Conservation (phyloP, 2,113 vertebrate genomes). For the Tupaia chinensis region DNA sequence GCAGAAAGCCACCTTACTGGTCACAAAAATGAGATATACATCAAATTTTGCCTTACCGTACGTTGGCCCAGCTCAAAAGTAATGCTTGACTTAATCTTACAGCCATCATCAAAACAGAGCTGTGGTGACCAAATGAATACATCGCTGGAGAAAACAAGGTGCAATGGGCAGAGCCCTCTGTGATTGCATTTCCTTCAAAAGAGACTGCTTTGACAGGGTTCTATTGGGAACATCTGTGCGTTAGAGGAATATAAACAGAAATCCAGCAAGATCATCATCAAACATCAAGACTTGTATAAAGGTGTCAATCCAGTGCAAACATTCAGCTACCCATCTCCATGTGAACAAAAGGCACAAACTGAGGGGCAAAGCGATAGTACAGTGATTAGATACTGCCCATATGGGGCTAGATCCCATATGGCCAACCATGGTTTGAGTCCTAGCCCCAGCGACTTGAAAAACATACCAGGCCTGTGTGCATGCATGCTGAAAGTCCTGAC, state of each 20-base stretch:
- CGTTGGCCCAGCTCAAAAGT: background rate
- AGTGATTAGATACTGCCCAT: no score
- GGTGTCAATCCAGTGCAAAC: slow-evolving; percentile 9
- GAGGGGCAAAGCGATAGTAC: no score
- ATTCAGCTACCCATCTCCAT: background rate
- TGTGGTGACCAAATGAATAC: background rate
- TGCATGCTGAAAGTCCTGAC: no score
- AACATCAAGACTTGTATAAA: slow-evolving; percentile 55
- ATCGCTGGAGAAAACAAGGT: slow-evolving; percentile 2
- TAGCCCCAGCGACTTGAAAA: no score
- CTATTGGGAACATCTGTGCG: background rate
- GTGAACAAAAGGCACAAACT: background rate
- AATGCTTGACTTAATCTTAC: background rate
- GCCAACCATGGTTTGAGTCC: no score
- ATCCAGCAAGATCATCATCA: background rate
- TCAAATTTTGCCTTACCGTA: slow-evolving; percentile 5
- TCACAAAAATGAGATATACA: slow-evolving; percentile 22
- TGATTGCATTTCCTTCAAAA: background rate
- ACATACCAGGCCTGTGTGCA: no score
- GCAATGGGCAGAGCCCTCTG: background rate
- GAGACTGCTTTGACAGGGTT: background rate
- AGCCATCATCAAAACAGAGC: slow-evolving; percentile 31
- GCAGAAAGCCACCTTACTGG: background rate
- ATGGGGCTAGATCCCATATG: no score
- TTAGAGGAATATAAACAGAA: slow-evolving; percentile 36